Conservation (phyloP, 2,797 vertebrate species). For the Geotrypetes seraphini region DNA sequence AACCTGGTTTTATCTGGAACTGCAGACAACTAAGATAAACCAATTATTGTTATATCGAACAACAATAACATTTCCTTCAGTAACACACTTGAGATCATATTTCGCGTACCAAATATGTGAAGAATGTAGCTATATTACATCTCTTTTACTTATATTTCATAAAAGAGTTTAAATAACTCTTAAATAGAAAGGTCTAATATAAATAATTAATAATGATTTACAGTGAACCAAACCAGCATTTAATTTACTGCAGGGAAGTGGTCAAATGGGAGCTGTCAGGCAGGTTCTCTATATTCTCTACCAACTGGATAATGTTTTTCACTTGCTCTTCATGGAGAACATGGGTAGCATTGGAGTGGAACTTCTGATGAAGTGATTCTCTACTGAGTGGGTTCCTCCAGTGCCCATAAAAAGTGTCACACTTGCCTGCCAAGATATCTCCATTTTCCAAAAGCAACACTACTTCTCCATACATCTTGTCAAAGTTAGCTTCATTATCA, state of each 20-base stretch:
- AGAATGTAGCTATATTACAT: too few relatives aligned
- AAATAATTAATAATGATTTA: too few relatives aligned
- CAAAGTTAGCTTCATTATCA: constrained; percentile 78
- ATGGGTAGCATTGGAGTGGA: constrained; percentile 54
- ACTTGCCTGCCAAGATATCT: constrained; percentile 59
- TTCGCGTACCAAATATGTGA: too few relatives aligned
- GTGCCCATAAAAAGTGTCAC: constrained; percentile 82
- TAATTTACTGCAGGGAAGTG: constrained; percentile 39
- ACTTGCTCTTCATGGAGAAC: constrained; percentile 57
- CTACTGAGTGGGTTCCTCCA: constrained; percentile 78
- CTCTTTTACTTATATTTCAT: too few relatives aligned
- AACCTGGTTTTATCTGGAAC: too few relatives aligned
- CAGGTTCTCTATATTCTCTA: constrained; percentile 60
- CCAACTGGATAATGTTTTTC: constrained; percentile 54
- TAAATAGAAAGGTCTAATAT: too few relatives aligned
- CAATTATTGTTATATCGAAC: too few relatives aligned
- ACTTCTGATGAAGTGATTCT: constrained; percentile 72
- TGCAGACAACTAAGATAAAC: too few relatives aligned
- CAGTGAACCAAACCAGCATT: too few relatives aligned
- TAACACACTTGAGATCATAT: too few relatives aligned
- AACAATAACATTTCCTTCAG: too few relatives aligned
- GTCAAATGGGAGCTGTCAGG: constrained; percentile 56
- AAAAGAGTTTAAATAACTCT: too few relatives aligned
- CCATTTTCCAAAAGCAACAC: constrained; percentile 60
- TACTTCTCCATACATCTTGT: constrained; percentile 75